These are phyloP conservation scores for Mythimna impura DNA, from an alignment of 2,888 invertebrate genomes.

Conservation along the genomic window DNA sequence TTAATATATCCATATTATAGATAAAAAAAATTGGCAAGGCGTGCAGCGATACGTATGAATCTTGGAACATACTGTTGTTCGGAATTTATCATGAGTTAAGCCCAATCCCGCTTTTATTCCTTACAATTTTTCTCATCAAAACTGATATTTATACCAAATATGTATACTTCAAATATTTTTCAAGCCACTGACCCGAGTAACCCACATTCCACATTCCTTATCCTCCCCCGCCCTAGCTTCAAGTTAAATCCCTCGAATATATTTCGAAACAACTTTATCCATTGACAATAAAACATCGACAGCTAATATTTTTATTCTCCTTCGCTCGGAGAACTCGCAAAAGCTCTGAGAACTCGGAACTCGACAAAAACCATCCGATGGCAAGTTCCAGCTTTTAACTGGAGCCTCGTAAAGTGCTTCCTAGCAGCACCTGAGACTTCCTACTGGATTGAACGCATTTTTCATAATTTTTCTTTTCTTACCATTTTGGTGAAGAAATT, in stretches of 20 bases:
- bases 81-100: background rate
- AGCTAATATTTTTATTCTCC: conserved; percentile 21
- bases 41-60: too few species aligned
- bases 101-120: background rate
- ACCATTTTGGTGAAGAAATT: background rate
- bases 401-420: conserved; percentile 13
- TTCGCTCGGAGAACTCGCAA: background rate
- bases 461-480: conserved; percentile 3
- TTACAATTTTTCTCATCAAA: background rate
- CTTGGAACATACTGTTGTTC: background rate
- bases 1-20: too few species aligned
- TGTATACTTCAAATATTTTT: conserved; percentile 2
- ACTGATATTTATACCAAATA: background rate
- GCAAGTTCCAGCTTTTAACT: conserved; percentile 41
- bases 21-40: too few species aligned
- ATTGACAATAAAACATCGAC: conserved; percentile 51
- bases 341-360: conserved; percentile 14
- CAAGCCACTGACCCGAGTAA: conserved; percentile 14
- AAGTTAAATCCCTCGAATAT: conserved; percentile 28
- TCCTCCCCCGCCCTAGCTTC: conserved; percentile 1
- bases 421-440: conserved; percentile 38
- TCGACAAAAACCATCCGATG: conserved; percentile 12
- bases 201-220: conserved; percentile 13
- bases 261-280: conserved; percentile 45
- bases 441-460: background rate